phyloP scores from a whole-genome alignment of 2,797 vertebrate genomes.

The Sebastes aleutianus region DNA sequence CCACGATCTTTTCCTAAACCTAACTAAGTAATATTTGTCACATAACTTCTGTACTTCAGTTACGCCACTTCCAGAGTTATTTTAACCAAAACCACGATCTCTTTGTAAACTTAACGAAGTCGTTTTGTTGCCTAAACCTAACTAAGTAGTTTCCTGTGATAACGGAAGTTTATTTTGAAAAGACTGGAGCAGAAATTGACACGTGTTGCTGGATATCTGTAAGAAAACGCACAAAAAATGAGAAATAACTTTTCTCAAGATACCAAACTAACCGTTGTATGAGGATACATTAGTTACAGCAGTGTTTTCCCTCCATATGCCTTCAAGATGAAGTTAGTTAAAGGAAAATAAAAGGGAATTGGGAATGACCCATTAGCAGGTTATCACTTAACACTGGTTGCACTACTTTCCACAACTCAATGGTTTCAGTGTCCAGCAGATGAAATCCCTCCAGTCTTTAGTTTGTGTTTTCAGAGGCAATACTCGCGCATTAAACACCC shows the following conservation, averaged over 20 bases:
- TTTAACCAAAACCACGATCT: too few relatives aligned
- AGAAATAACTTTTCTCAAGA: too few relatives aligned
- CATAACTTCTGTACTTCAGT: too few relatives aligned
- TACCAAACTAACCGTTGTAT: too few relatives aligned
- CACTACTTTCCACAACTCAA: constrained; percentile 30
- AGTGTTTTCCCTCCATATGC: not conserved
- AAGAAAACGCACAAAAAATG: too few relatives aligned
- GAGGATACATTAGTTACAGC: not conserved
- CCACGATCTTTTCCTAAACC: too few relatives aligned
- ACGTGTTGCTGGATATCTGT: too few relatives aligned
- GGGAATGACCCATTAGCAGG: not conserved
- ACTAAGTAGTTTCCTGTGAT: not conserved
- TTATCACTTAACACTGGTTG: constrained; percentile 25
- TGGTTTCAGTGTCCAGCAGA: constrained; percentile 36
- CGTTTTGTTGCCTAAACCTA: not conserved
- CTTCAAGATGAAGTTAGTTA: not conserved
- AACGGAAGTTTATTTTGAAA: not conserved
- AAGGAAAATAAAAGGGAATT: not conserved
- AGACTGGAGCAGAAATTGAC: not conserved
- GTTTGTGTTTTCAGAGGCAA: constrained; percentile 36
- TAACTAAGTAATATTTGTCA: too few relatives aligned
- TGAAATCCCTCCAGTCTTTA: constrained; percentile 6
- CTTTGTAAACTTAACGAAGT: too few relatives aligned
- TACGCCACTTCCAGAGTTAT: too few relatives aligned
- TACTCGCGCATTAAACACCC: constrained; percentile 57